Conservation (phyloP, 2,888 invertebrate genomes). For the Coelinius sp. region DNA sequence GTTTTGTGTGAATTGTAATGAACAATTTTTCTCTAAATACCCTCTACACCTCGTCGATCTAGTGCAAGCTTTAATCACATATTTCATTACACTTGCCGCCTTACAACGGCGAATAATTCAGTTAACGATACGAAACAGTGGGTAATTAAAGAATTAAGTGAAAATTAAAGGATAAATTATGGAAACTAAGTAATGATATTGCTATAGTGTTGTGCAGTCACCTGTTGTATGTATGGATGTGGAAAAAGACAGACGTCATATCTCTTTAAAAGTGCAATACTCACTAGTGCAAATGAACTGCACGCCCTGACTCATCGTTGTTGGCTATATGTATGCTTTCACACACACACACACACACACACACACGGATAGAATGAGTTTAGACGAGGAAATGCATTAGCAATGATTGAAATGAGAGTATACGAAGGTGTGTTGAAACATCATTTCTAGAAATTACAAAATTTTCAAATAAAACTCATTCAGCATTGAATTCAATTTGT, state of each 20-base stretch:
- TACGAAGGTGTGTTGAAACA: conserved; percentile 43
- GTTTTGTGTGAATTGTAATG: conserved; percentile 2
- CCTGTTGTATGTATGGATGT: neutral
- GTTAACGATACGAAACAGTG: conserved; percentile 19
- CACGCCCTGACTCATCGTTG: conserved; percentile 44
- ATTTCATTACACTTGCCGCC: conserved; percentile 10
- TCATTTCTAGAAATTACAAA: conserved; percentile 35
- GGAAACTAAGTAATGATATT: conserved; percentile 10
- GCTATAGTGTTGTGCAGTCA: neutral
- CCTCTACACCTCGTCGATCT: neutral
- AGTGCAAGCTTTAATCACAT: neutral
- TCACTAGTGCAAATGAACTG: conserved; percentile 45
- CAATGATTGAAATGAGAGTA: conserved; percentile 49
- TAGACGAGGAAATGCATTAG: conserved; percentile 14
- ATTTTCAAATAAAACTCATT: neutral
- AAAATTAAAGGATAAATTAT: conserved; percentile 9
- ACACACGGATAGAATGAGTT: neutral
- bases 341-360: neutral
- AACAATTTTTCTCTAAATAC: conserved; percentile 14
- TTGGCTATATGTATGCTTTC: neutral
- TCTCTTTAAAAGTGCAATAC: conserved; percentile 15
- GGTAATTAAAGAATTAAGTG: conserved; percentile 12
- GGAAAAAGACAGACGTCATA: conserved; percentile 16
- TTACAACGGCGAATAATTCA: neutral
- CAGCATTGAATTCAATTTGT: conserved; percentile 3